These are phyloP conservation scores for Gymnarchus niloticus DNA, from an alignment of 2,113 vertebrate genomes.

Conservation along the genomic window DNA sequence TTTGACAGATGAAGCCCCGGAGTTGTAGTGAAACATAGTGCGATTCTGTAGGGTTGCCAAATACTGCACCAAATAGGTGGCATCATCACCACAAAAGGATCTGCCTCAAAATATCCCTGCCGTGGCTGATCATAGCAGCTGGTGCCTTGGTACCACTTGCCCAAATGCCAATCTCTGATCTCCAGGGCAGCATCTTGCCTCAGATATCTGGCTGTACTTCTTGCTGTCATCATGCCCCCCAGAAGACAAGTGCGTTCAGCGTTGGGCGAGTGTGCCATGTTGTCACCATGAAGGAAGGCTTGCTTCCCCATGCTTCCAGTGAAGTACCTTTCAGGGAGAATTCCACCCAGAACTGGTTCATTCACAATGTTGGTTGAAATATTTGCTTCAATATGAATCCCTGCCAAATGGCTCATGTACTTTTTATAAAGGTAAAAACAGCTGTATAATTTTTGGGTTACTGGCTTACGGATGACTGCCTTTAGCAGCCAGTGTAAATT, in stretches of 20 bases:
- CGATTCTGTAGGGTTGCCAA: no score
- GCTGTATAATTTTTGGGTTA: background rate
- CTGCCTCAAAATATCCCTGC: no score
- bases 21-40: no score
- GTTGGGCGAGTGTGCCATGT: background rate
- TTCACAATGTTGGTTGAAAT: background rate
- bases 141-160: no score
- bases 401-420: no score
- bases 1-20: background rate
- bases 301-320: background rate
- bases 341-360: no score
- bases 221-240: background rate
- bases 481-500: background rate
- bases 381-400: background rate
- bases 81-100: no score
- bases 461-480: background rate
- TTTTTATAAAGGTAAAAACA: background rate
- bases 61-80: no score
- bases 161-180: background rate
- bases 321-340: no score
- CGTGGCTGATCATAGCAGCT: no score
- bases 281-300: background rate
- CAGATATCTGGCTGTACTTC: background rate
- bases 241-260: background rate
- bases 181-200: background rate